Evolutionary conservation across 64 coral and sea anemone genomes (phyloP), one percentile per base, ranked within the genome.

Genomic region (Astreopora myriophthalma): DNA sequence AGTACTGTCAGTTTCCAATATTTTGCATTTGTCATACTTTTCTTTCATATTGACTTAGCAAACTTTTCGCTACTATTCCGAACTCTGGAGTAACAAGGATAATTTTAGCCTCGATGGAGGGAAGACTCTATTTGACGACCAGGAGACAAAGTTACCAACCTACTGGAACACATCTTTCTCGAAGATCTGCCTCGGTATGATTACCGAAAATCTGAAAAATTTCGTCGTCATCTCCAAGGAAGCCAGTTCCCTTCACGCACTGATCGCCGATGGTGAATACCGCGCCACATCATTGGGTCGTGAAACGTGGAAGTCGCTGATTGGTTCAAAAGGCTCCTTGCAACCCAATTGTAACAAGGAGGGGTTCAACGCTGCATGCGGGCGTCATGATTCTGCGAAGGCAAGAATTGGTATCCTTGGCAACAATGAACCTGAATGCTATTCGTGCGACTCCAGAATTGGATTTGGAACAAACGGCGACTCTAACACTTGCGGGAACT

Each of bases 251-350:
- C 37, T 90, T 11, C 60, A 48, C 19, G 34, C 62, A 23, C 26
- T 68, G 29, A 90, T 80, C n/a, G 57, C 88, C 14, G 88, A 90
- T 44, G 88, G 88, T 17, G 9, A 79, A 66, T 80, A 80, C 22
- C 88, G 88, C 36, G 9, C 17, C 34, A 79, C 88, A 36, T 46
- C 73, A 34, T 22, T 80, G n/a, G 61, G 88, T 12, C 88, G 88
- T 11, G 42, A 29, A 55, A 44, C 55, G 14, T 90, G 88, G 88
- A 75, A 69, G 16, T 64, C 74, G 5, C 27, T 90, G 63, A 48
- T 90, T 61, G 75, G 75, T 52, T 29, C 88, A 8, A 9, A 69
- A 22, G 42, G 49, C 0, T 78, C 52, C 9, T 48, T 90, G 62
- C 74, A 90, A 58, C 13, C 1, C 0, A 29, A 90, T 8, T 90